phyloP scores from a whole-genome alignment of 2,888 invertebrate genomes.

The Oeneis ivallda region DNA sequence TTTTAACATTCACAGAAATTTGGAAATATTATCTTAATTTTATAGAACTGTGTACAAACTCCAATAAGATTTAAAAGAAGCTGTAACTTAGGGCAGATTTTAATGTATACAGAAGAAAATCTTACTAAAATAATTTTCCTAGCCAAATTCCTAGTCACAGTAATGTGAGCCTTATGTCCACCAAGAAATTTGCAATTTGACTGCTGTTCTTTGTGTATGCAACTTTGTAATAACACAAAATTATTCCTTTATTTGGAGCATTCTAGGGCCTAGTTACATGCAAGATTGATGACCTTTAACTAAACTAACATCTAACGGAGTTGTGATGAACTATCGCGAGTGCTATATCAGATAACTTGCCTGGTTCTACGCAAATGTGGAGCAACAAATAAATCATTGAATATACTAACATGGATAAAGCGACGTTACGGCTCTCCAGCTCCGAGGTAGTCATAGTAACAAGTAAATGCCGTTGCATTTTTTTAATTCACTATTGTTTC shows the following conservation, averaged over 20 bases:
- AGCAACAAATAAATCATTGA: slow-evolving; percentile 36
- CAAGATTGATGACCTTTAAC: slow-evolving; percentile 30
- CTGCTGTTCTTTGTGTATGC: slow-evolving; percentile 2
- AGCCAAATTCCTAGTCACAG: neutral
- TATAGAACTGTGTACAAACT: no score
- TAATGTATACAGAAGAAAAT: no score
- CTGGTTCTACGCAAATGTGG: slow-evolving; percentile 26
- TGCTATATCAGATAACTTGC: slow-evolving; percentile 26
- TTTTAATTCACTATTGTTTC: slow-evolving; percentile 56
- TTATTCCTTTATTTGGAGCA: neutral
- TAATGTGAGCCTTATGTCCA: neutral
- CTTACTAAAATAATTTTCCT: neutral
- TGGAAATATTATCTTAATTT: no score
- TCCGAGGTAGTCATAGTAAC: slow-evolving; percentile 73
- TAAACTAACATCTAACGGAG: slow-evolving; percentile 18
- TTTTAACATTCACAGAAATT: no score
- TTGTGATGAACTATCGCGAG: slow-evolving; percentile 20
- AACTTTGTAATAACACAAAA: neutral
- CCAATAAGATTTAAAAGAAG: no score
- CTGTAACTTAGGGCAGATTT: no score
- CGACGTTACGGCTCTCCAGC: slow-evolving; percentile 74
- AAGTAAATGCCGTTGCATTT: slow-evolving; percentile 40
- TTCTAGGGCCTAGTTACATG: neutral
- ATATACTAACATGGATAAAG: slow-evolving; percentile 74
- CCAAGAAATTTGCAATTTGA: slow-evolving; percentile 1